Conservation (phyloP, 1,140 invertebrate species). For the Thaumetopoea pityocampa region DNA sequence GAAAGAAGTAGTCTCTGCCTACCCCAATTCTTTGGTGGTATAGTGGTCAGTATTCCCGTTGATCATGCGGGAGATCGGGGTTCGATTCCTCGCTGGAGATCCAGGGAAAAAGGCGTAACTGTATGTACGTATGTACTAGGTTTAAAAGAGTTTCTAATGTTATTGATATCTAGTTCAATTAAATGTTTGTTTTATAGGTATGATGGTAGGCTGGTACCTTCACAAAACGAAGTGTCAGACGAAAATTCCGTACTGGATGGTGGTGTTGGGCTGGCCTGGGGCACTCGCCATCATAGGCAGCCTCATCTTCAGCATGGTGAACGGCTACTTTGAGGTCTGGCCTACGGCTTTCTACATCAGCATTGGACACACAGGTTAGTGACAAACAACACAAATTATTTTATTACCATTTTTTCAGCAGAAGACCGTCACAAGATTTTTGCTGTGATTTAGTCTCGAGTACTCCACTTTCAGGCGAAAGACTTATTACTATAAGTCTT, state of each 20-base stretch:
- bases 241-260: constrained; percentile 77
- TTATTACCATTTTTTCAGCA: not conserved
- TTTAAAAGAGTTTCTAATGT: not conserved
- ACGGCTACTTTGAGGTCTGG: constrained; percentile 80
- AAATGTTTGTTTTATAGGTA: constrained; percentile 67
- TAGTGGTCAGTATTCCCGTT: too few relatives aligned
- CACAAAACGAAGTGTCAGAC: constrained; percentile 83
- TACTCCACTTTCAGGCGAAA: too few relatives aligned
- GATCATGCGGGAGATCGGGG: too few relatives aligned
- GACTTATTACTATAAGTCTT: too few relatives aligned
- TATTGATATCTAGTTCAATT: constrained; percentile 9
- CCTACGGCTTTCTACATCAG: constrained; percentile 82
- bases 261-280: constrained; percentile 78
- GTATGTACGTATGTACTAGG: not conserved
- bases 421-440: not conserved
- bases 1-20: too few relatives aligned
- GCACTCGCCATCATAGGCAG: constrained; percentile 78
- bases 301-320: constrained; percentile 87
- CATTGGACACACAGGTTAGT: constrained; percentile 75
- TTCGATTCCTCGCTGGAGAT: too few relatives aligned
- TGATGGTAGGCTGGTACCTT: constrained; percentile 84
- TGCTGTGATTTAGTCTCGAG: not conserved
- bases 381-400: not conserved
- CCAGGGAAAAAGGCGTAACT: too few relatives aligned
- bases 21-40: too few relatives aligned